Conservation (phyloP, 1,140 invertebrate species). For the Apolygus lucorum region DNA sequence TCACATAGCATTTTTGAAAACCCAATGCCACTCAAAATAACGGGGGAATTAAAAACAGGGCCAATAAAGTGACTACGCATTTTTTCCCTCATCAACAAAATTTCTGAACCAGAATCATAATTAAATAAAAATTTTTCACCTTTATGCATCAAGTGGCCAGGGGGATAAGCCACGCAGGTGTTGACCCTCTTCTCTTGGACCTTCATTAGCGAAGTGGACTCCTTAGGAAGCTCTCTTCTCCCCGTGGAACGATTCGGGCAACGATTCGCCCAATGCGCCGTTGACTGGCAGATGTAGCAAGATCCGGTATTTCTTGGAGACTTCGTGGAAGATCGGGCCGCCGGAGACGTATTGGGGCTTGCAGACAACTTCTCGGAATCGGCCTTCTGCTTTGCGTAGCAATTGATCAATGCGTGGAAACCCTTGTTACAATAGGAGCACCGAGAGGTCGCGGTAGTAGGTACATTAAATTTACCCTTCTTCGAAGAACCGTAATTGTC, state of each 20-base stretch:
- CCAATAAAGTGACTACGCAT: not conserved
- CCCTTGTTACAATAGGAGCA: no score
- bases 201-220: not conserved
- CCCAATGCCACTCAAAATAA: not conserved
- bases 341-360: no score
- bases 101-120: conserved; percentile 20
- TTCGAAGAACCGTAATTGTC: no score
- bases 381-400: no score
- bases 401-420: no score
- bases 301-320: no score
- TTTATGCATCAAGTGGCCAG: conserved; percentile 10
- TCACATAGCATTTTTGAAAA: no score
- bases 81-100: conserved; percentile 14
- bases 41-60: not conserved
- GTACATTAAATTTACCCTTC: no score
- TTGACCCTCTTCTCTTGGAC: not conserved
- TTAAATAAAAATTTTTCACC: conserved; percentile 6
- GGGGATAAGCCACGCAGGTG: not conserved
- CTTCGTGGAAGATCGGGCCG: no score
- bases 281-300: not conserved
- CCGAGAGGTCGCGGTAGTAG: no score
- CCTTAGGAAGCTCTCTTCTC: not conserved
- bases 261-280: not conserved
- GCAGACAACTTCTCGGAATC: no score
- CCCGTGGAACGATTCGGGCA: no score